These are phyloP conservation scores for Lasioglossum malachurum DNA, from an alignment of 2,888 invertebrate species.

Conservation along the genomic window DNA sequence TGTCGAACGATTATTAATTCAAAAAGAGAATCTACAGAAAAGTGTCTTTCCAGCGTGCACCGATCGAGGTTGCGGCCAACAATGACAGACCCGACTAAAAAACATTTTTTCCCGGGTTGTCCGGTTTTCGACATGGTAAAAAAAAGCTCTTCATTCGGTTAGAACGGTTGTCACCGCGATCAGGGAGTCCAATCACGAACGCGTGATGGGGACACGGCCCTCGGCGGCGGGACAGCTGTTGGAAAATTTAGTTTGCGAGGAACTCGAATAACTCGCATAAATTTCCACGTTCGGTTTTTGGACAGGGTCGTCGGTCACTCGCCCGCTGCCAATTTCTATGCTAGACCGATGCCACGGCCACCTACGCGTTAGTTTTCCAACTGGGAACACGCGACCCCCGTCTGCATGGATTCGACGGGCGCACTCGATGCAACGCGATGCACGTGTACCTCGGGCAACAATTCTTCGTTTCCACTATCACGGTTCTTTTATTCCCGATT, in stretches of 20 bases:
- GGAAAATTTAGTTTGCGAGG: slow-evolving; percentile 57
- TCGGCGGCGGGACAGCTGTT: slow-evolving; percentile 35
- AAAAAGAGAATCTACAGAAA: too few relatives aligned
- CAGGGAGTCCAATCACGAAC: slow-evolving; percentile 53
- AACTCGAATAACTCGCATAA: slow-evolving; percentile 65
- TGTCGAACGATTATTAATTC: neutral
- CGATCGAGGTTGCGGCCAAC: neutral
- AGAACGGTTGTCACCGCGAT: slow-evolving; percentile 31
- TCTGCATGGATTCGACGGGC: neutral
- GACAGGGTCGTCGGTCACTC: slow-evolving; percentile 43
- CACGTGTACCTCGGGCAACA: neutral
- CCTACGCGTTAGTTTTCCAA: slow-evolving; percentile 41
- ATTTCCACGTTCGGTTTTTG: slow-evolving; percentile 55
- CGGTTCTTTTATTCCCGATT: neutral
- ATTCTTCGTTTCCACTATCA: neutral
- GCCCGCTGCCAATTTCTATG: slow-evolving; percentile 50
- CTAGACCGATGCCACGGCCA: neutral
- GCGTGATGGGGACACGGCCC: slow-evolving; percentile 11
- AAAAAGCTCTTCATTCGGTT: slow-evolving; percentile 31
- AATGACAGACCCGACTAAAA: neutral
- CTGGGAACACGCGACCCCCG: slow-evolving; percentile 19
- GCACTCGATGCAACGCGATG: slow-evolving; percentile 1
- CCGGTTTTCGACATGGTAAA: slow-evolving; percentile 15
- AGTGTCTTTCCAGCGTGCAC: too few relatives aligned
- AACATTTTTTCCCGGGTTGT: slow-evolving; percentile 8